Percentiles rank a stretch among this genome's conserved stretches.
Conservation (phyloP, 2,113 vertebrate species). For the Hippocampus zosterae region DNA sequence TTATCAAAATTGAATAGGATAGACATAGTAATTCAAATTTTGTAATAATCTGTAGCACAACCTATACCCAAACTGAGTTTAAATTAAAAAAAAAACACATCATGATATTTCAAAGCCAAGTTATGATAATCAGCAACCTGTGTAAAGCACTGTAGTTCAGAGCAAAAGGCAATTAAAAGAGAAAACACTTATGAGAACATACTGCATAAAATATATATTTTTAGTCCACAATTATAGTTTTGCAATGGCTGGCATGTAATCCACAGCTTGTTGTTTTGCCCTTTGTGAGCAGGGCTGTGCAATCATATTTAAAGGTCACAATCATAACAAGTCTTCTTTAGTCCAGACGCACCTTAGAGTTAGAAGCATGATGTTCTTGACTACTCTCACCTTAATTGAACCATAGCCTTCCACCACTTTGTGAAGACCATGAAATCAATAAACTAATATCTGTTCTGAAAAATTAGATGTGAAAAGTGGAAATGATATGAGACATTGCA, state of each 20-base stretch:
- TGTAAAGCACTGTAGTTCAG: neutral
- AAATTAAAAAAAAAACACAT: conserved; percentile 15
- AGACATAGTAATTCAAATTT: conserved; percentile 8
- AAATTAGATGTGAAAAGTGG: conserved; percentile 36
- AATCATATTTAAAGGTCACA: conserved; percentile 67
- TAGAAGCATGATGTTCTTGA: conserved; percentile 21
- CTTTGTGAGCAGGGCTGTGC: conserved; percentile 53
- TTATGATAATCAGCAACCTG: neutral
- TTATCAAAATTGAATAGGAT: too few relatives aligned
- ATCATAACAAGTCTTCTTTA: conserved; percentile 39
- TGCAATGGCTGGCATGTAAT: conserved; percentile 55
- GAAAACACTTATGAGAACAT: too few relatives aligned
- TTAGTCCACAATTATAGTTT: conserved; percentile 29
- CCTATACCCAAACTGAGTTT: conserved; percentile 19
- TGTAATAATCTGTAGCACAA: conserved; percentile 20
- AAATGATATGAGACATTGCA: conserved; percentile 18
- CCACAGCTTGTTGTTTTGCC: conserved; percentile 60
- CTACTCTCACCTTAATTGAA: conserved; percentile 51
- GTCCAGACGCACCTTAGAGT: conserved; percentile 13
- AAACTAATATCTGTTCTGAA: conserved; percentile 44
- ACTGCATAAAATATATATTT: neutral
- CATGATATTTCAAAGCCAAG: conserved; percentile 13
- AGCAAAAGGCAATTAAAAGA: neutral
- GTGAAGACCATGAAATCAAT: conserved; percentile 53
- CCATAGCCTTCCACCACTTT: conserved; percentile 37